Evolutionary conservation across 2,113 vertebrate species (phyloP), one percentile per base, ranked within the genome.

Genomic region (Abramis brama): DNA sequence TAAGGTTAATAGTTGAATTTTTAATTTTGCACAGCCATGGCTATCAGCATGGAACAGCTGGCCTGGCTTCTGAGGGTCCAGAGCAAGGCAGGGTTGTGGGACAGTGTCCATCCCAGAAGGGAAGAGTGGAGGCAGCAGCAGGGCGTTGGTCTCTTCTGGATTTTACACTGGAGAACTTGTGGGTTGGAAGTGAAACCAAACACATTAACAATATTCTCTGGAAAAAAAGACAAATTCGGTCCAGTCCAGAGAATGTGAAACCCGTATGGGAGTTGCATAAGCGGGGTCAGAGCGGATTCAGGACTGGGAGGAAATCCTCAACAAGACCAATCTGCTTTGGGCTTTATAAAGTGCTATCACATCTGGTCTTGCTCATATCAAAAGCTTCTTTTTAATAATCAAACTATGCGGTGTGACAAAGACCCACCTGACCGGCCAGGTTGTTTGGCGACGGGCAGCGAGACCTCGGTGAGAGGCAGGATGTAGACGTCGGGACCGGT

Each of bases 401-500:
- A 45, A 64, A 45, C 2, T 39, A 64, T 84, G 70, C 76, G 15
- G 50, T 15, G 57, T 70, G 57, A 5, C 4, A 25, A 21, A 25
- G 30, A 83, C 82, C 94, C 94, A 99, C 97, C 97, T 93, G 97
- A 96, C 87, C 95, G 95, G 17, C 95, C 92, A 0, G 97, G 97
- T 91, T 98, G 97, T 93, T 96, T 97, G 83, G 97, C 96, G 86
- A 96, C 95, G 5, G 97, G 97, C 89, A 98, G 93, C 0, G 97
- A 96, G 86, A 98, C 95, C 92, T 98, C 96, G 0, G 96, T 97
- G 92, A 99, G 97, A 0, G 98, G 98, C 91, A 99, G 95, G 87
- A 99, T 92, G 1, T 99, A 99, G 86, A 99, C 97, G 81, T 99
- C 97, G 0, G 97, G 96, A 88, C 96, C 95, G 89, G 93, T 93